These are phyloP conservation scores for Schizothorax lantsangensis DNA, from an alignment of 2,797 vertebrate species.

Conservation along the genomic window DNA sequence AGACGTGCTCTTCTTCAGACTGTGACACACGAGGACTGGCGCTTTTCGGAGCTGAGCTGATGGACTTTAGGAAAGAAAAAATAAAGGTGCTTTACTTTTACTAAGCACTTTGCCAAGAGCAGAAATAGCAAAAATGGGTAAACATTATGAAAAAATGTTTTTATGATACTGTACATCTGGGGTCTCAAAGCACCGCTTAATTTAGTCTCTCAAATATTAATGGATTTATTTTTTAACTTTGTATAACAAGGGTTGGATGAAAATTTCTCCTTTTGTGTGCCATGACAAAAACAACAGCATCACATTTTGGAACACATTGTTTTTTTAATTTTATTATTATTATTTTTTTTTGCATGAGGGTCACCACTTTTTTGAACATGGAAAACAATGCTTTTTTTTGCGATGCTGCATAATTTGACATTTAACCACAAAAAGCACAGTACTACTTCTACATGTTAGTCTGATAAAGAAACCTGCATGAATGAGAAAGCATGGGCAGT, in stretches of 20 bases:
- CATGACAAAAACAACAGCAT: not conserved
- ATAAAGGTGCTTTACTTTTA: not conserved
- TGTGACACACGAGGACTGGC: slow-evolving; percentile 79
- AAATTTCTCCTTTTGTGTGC: not conserved
- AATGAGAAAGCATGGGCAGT: no score
- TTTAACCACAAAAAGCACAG: no score
- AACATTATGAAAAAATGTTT: not conserved
- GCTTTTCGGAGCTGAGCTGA: slow-evolving; percentile 82
- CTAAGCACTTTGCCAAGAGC: not conserved
- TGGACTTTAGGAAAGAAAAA: slow-evolving; percentile 61
- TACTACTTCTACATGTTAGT: no score
- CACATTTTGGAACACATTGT: no score
- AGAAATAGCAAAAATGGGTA: not conserved
- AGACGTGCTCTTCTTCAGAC: slow-evolving; percentile 95
- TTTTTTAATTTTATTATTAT: not conserved
- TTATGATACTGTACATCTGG: not conserved
- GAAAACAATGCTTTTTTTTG: not conserved
- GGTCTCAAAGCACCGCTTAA: not conserved
- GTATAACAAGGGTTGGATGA: not conserved
- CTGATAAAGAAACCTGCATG: no score
- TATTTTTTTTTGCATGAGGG: not conserved
- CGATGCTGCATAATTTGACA: not conserved
- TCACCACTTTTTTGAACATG: not conserved
- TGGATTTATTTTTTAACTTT: no score
- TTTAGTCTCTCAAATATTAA: not conserved